A percentile compares a stretch with the other conserved stretches of the same genome.
Evolutionary conservation across 2,113 vertebrate species (phyloP).

Genomic region (Pimephales promelas): DNA sequence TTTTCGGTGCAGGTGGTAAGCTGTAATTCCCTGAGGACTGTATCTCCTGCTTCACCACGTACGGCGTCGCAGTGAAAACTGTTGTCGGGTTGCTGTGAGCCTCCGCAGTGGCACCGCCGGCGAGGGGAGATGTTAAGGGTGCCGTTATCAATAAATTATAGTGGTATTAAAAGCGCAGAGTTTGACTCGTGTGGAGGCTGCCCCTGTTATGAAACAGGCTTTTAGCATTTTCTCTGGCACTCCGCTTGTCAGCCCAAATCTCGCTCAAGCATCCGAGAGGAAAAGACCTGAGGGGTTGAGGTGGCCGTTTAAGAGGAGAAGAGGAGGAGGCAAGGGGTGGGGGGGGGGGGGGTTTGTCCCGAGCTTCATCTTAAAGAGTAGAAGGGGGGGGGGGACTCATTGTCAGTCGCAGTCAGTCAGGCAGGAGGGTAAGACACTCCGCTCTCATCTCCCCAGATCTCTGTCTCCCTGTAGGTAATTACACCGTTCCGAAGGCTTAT

Average conservation of each 20-base stretch:
- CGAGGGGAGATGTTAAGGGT: constrained; percentile 41
- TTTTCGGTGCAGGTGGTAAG: constrained; percentile 5
- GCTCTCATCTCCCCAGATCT: constrained; percentile 46
- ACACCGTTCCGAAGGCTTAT: constrained; percentile 90
- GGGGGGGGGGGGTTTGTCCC: constrained; percentile 63
- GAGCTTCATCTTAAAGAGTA: constrained; percentile 65
- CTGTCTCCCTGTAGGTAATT: constrained; percentile 79
- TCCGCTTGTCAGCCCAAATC: constrained; percentile 70
- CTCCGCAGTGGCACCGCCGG: neutral
- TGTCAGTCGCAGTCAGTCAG: constrained; percentile 56
- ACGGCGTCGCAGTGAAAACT: constrained; percentile 10
- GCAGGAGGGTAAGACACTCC: constrained; percentile 43
- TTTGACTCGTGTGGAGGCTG: constrained; percentile 55
- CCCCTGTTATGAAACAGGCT: constrained; percentile 58
- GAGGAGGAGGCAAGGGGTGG: constrained; percentile 28
- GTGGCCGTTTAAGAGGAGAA: neutral
- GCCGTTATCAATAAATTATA: constrained; percentile 70
- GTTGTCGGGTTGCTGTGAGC: neutral
- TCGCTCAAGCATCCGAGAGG: constrained; percentile 61
- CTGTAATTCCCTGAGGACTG: constrained; percentile 3
- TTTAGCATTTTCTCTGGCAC: constrained; percentile 66
- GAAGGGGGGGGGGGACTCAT: constrained; percentile 33
- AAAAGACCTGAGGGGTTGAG: constrained; percentile 26
- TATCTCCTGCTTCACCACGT: neutral
- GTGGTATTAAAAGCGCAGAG: constrained; percentile 61